Evolutionary conservation across 2,797 vertebrate genomes (phyloP).

Genomic region (Chelmon rostratus): DNA sequence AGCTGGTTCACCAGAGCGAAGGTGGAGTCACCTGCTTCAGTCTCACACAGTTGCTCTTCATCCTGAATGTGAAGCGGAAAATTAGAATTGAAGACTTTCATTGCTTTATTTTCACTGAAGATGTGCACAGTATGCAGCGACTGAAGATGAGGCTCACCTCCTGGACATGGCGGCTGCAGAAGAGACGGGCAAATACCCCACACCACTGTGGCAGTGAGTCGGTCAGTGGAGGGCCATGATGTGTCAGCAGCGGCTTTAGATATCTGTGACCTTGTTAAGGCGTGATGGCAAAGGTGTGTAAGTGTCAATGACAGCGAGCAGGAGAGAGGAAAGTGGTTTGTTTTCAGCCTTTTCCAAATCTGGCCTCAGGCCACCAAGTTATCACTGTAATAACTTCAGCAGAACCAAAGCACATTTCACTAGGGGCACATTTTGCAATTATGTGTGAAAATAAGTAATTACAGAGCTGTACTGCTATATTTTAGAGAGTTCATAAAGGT

Average conservation of each 20-base stretch:
- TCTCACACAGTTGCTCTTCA: constrained; percentile 82
- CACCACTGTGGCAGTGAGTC: constrained; percentile 86
- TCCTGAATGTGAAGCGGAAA: constrained; percentile 38
- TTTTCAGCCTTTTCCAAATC: constrained; percentile 29
- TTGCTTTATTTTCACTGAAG: neutral
- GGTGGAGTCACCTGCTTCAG: constrained; percentile 71
- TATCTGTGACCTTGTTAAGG: constrained; percentile 83
- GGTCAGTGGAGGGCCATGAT: constrained; percentile 86
- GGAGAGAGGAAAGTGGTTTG: neutral
- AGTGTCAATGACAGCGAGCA: neutral
- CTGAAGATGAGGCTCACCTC: constrained; percentile 78
- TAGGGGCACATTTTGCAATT: neutral
- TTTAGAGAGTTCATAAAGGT: constrained; percentile 4
- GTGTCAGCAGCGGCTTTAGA: constrained; percentile 88
- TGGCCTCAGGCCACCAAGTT: constrained; percentile 8
- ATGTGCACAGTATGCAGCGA: neutral
- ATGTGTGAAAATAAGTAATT: constrained; percentile 9
- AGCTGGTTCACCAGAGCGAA: constrained; percentile 73
- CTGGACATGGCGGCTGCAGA: constrained; percentile 82
- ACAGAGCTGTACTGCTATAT: neutral
- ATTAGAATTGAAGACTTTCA: neutral
- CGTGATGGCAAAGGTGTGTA: neutral
- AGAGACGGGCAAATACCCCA: constrained; percentile 80
- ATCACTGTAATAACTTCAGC: constrained; percentile 16
- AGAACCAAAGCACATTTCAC: constrained; percentile 20